Base-by-base conservation (phyloP, 2,888 invertebrate genomes). In the Erynnis tages region DNA sequence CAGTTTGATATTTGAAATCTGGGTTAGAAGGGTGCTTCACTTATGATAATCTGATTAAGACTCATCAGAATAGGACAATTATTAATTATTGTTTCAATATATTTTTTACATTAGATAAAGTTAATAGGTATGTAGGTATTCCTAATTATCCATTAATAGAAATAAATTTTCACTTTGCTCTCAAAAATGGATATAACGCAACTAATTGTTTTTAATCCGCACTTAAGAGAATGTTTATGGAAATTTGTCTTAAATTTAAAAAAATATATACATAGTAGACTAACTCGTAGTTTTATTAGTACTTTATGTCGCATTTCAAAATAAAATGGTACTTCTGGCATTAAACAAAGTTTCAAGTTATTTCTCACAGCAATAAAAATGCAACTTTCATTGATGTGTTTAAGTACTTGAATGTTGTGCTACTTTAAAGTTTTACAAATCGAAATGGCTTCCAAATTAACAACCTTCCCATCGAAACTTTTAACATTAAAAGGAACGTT, bases 381-480 rank as follows among this genome's bases (percentile, higher is more conserved):
- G 60, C 53, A 54, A 59, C 52, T 57, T 61, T 58, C 52, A 55
- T 43, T 35, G 6, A 44, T 32, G 29, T 23, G n/a, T 34, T 38
- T 41, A 11, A 47, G 23, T 37, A 61, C 23, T 14, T 21, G 27
- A 35, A 43, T 29, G 25, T 37, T 25, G 4, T 27, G 34, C 34
- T 34, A 34, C 32, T 43, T 27, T 59, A 59, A 58, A 56, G 57
- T 58, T 57, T 57, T 56, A 52, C 59, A 61, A 50, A 50, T 43
- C 58, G 50, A 49, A 55, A 54, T 49, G 54, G 53, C 54, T 73
- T 74, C 60, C 66, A 76, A 82, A 82, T 80, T 83, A 83, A 82
- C 77, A 71, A 71, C 71, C 69, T 81, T 85, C 81, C 75, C 84
- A 82, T 83, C 75, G 74, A 78, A 76, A 66, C 67, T 59, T 68